phyloP scores from a whole-genome alignment of 2,113 vertebrate genomes.

The Anser cygnoides region DNA sequence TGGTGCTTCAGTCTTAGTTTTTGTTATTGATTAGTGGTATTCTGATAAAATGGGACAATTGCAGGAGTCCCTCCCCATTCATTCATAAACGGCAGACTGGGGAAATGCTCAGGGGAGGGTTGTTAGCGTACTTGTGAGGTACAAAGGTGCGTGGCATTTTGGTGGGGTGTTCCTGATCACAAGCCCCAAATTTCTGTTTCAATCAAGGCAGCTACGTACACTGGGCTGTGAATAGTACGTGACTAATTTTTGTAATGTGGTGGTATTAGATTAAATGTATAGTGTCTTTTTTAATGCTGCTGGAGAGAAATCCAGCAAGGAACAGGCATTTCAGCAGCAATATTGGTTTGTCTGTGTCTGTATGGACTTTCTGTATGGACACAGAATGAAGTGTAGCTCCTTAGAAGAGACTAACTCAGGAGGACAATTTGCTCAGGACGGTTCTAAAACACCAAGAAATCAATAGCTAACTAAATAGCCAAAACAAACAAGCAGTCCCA shows the following conservation, averaged over 20 bases:
- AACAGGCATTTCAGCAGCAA: not conserved
- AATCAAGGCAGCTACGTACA: accelerated
- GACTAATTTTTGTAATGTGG: not conserved
- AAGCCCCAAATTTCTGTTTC: not conserved
- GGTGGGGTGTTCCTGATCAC: not conserved
- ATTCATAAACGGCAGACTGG: accelerated
- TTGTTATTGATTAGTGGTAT: not conserved
- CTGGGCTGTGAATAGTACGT: not conserved
- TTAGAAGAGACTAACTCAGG: accelerated
- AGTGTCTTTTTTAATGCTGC: too few species aligned
- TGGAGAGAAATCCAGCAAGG: not conserved
- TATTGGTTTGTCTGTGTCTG: accelerated
- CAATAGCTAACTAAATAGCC: not conserved
- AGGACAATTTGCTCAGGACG: not conserved
- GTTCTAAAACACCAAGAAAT: not conserved
- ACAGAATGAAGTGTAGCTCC: accelerated
- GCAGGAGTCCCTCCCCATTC: not conserved
- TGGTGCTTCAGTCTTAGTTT: accelerated
- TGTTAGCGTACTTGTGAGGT: not conserved
- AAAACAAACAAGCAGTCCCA: not conserved
- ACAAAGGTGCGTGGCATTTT: not conserved
- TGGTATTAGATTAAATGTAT: accelerated
- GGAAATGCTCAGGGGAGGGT: not conserved
- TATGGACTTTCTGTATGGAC: accelerated
- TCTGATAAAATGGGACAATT: not conserved